These are phyloP conservation scores for Colletes gigas DNA, from an alignment of 1,140 invertebrate species.

Conservation along the genomic window DNA sequence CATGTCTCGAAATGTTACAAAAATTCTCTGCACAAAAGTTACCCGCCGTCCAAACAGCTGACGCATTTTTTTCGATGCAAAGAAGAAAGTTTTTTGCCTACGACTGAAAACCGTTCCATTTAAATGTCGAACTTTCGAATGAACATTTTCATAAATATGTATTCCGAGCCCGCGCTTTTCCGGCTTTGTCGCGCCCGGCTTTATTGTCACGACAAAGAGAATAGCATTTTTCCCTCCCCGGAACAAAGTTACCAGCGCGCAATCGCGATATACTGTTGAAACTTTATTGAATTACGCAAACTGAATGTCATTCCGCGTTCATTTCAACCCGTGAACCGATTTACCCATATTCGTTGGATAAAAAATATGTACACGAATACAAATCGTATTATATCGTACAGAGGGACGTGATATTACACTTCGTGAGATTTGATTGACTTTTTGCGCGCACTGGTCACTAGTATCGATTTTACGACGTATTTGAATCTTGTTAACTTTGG, in stretches of 20 bases:
- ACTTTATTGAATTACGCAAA: constrained; percentile 14
- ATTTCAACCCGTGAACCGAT: background rate
- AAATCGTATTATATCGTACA: background rate
- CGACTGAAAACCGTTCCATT: constrained; percentile 34
- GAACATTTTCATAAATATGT: constrained; percentile 47
- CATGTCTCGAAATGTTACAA: constrained; percentile 26
- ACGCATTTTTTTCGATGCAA: background rate
- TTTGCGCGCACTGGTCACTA: background rate
- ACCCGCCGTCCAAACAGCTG: constrained; percentile 9
- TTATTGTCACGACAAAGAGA: background rate
- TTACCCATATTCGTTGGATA: background rate
- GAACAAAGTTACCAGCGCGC: background rate
- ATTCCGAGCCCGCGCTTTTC: background rate
- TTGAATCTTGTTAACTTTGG: background rate
- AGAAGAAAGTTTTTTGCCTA: background rate
- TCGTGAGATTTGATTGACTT: background rate
- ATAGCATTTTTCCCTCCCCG: background rate
- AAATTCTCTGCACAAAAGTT: background rate
- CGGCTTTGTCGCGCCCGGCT: background rate
- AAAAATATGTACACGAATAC: background rate
- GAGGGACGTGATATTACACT: background rate
- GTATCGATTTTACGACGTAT: background rate
- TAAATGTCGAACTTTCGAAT: constrained; percentile 36
- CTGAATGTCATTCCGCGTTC: background rate
- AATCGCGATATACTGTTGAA: background rate